phyloP scores from a whole-genome alignment of 92 coral and sea anemone genomes.

The Porites evermanni region DNA sequence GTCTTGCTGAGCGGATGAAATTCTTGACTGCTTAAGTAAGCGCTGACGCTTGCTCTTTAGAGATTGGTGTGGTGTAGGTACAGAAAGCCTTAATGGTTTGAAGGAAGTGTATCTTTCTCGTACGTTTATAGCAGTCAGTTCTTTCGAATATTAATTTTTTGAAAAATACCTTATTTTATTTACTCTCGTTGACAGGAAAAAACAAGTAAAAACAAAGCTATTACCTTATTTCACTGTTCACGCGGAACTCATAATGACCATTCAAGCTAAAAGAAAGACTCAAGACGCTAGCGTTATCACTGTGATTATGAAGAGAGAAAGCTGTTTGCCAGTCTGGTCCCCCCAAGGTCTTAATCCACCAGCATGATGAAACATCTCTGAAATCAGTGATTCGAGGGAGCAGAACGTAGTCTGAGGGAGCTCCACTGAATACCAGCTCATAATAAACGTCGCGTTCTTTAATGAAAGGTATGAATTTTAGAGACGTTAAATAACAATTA shows the following conservation, averaged over 20 bases:
- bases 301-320: constrained; percentile 40
- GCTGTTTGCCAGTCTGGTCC: constrained; percentile 44
- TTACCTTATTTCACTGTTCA: background rate
- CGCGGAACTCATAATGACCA: background rate
- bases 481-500: no score
- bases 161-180: no score
- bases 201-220: background rate
- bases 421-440: constrained; percentile 23
- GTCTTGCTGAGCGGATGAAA: no score
- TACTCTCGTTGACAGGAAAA: background rate
- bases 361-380: constrained; percentile 36
- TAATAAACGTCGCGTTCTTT: constrained; percentile 13
- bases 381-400: constrained; percentile 40
- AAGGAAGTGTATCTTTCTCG: no score
- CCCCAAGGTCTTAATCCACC: constrained; percentile 62
- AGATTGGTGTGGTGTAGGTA: no score
- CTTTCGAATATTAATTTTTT: no score
- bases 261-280: constrained; percentile 4
- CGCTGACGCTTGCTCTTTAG: no score
- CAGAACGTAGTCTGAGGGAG: constrained; percentile 11
- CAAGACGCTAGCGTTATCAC: constrained; percentile 4
- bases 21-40: no score
- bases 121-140: no score
- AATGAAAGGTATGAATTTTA: background rate
- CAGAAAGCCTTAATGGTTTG: no score